A percentile compares a stretch with the other conserved stretches of the same genome.
phyloP scores from a whole-genome alignment of 2,888 invertebrate genomes.

The Thereva unica region DNA sequence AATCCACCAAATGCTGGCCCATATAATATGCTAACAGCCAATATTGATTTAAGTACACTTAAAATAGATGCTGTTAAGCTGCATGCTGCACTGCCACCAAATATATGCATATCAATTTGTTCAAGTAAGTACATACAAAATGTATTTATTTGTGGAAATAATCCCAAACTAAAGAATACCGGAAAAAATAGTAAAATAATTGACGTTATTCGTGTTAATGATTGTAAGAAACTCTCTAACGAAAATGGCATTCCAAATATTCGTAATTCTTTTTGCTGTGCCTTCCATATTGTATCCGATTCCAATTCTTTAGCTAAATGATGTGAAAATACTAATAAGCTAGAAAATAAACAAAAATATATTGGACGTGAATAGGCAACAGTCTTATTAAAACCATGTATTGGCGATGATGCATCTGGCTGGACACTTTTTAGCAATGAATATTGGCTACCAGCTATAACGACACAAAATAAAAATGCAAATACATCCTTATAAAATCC shows the following conservation, averaged over 20 bases:
- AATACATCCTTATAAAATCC: slow-evolving; percentile 90
- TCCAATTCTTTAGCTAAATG: slow-evolving; percentile 50
- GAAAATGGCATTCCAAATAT: slow-evolving; percentile 56
- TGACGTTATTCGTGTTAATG: slow-evolving; percentile 74
- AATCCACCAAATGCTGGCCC: slow-evolving; percentile 88
- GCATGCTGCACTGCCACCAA: slow-evolving; percentile 86
- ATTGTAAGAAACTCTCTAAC: slow-evolving; percentile 66
- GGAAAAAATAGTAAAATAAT: slow-evolving; percentile 89
- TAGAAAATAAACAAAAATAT: slow-evolving; percentile 85
- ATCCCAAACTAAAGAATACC: slow-evolving; percentile 88
- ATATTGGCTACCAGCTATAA: slow-evolving; percentile 98
- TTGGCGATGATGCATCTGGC: slow-evolving; percentile 97
- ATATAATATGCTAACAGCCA: slow-evolving; percentile 79
- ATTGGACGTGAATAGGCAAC: slow-evolving; percentile 92
- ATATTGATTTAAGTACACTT: slow-evolving; percentile 76
- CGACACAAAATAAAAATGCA: slow-evolving; percentile 93
- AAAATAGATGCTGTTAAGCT: slow-evolving; percentile 83
- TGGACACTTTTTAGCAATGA: slow-evolving; percentile 96
- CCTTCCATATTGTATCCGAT: slow-evolving; percentile 26
- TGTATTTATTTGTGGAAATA: slow-evolving; percentile 97
- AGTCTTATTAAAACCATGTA: slow-evolving; percentile 95
- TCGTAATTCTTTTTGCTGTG: slow-evolving; percentile 11
- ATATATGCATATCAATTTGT: slow-evolving; percentile 89
- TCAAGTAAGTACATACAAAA: slow-evolving; percentile 96
- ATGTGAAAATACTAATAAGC: slow-evolving; percentile 60